These are phyloP conservation scores for Anoura caudifer DNA, from an alignment of 2,113 vertebrate species.

Conservation along the genomic window DNA sequence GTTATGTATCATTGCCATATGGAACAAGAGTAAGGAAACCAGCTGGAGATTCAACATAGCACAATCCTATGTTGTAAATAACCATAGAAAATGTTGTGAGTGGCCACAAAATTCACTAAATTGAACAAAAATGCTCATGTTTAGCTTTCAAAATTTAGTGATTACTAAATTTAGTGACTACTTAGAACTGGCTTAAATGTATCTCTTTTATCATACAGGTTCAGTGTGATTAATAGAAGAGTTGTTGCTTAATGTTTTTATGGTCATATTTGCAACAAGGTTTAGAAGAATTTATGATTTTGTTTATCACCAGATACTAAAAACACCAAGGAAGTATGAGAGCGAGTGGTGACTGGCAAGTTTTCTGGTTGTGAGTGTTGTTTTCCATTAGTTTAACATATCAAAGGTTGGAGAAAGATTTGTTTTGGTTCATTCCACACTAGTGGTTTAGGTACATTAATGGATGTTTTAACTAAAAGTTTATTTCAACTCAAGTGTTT, in stretches of 20 bases:
- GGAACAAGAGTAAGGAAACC: not conserved
- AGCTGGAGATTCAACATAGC: not conserved
- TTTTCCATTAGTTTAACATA: not conserved
- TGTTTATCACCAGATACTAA: not conserved
- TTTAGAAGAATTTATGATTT: slow-evolving; percentile 10
- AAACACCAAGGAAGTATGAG: not conserved
- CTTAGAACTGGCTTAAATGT: not conserved
- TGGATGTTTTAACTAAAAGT: not conserved
- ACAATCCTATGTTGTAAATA: not conserved
- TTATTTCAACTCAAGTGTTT: not conserved
- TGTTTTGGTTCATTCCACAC: not conserved
- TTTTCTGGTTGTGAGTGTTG: not conserved
- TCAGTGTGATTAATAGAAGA: not conserved
- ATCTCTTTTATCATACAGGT: not conserved
- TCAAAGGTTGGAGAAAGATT: not conserved
- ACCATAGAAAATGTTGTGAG: not conserved
- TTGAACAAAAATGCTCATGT: not conserved
- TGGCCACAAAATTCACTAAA: not conserved
- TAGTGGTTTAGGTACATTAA: not conserved
- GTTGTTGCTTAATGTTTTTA: not conserved
- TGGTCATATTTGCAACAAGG: slow-evolving; percentile 3
- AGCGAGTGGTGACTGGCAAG: not conserved
- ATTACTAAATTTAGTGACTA: not conserved
- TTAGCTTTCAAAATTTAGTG: not conserved
- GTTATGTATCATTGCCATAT: not conserved